Evolutionary conservation across 64 coral and sea anemone genomes (phyloP).

Genomic region (Porites lutea): DNA sequence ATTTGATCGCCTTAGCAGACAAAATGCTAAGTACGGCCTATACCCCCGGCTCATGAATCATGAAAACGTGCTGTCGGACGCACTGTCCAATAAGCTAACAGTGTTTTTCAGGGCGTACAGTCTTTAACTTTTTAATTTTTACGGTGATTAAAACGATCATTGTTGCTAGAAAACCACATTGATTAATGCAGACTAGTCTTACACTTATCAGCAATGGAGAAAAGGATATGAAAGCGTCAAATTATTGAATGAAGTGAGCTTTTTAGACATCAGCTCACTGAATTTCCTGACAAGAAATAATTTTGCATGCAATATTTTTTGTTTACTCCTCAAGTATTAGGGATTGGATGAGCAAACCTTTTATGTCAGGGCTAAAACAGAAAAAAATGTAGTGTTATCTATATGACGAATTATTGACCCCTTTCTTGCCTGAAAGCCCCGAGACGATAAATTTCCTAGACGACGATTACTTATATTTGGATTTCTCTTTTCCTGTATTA

Average conservation of each 20-base stretch:
- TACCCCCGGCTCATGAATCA: background rate
- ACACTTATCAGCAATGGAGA: background rate
- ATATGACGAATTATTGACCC: background rate
- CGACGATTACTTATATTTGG: background rate
- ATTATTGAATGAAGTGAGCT: background rate
- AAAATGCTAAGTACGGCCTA: background rate
- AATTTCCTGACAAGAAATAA: no score
- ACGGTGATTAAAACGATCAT: background rate
- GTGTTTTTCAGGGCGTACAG: background rate
- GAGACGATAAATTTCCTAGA: background rate
- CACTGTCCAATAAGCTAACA: no score
- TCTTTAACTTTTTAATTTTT: background rate
- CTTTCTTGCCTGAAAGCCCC: background rate
- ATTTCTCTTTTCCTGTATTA: background rate
- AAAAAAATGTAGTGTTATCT: background rate
- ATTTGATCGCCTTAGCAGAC: conserved; percentile 11
- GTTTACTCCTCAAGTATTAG: no score
- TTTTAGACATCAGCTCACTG: no score
- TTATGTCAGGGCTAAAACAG: background rate
- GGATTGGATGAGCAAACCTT: background rate
- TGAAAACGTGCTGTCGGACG: background rate
- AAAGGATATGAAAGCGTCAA: background rate
- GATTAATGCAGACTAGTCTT: background rate
- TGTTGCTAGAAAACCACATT: background rate
- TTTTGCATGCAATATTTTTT: no score